phyloP scores from a whole-genome alignment of 2,113 vertebrate genomes.

The Cariama cristata region DNA sequence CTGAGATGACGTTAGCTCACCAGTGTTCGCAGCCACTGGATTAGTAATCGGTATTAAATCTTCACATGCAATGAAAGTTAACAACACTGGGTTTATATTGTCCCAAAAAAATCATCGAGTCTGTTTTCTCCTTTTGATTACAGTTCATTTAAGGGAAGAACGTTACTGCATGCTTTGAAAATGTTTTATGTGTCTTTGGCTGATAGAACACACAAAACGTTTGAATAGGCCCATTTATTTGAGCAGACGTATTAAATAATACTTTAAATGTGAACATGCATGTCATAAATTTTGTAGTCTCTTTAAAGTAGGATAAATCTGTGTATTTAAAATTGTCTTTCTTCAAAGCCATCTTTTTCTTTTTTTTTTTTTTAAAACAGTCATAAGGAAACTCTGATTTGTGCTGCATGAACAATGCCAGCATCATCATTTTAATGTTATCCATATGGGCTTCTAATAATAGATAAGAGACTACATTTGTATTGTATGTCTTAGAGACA shows the following conservation, averaged over 20 bases:
- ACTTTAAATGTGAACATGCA: slow-evolving; percentile 78
- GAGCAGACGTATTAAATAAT: slow-evolving; percentile 79
- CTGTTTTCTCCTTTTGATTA: slow-evolving; percentile 77
- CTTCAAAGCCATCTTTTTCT: slow-evolving; percentile 72
- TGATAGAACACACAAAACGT: slow-evolving; percentile 77
- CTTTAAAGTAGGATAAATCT: slow-evolving; percentile 78
- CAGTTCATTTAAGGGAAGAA: slow-evolving; percentile 75
- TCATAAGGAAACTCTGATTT: slow-evolving; percentile 77
- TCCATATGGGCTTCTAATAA: slow-evolving; percentile 89
- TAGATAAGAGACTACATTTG: slow-evolving; percentile 82
- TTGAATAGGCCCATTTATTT: slow-evolving; percentile 80
- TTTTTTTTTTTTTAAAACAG: slow-evolving; percentile 43
- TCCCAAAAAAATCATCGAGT: slow-evolving; percentile 52
- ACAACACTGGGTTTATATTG: slow-evolving; percentile 68
- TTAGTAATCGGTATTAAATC: slow-evolving; percentile 66
- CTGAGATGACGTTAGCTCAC: slow-evolving; percentile 13
- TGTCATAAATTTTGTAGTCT: slow-evolving; percentile 78
- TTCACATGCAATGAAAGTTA: slow-evolving; percentile 68
- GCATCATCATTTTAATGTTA: slow-evolving; percentile 91
- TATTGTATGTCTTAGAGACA: slow-evolving; percentile 82
- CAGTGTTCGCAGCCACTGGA: slow-evolving; percentile 25
- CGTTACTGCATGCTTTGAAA: slow-evolving; percentile 68
- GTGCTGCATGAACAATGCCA: slow-evolving; percentile 79
- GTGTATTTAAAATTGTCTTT: slow-evolving; percentile 77
- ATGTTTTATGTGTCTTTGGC: slow-evolving; percentile 74